These are phyloP conservation scores for Bibio marci DNA, from an alignment of 2,888 invertebrate genomes.

Conservation along the genomic window DNA sequence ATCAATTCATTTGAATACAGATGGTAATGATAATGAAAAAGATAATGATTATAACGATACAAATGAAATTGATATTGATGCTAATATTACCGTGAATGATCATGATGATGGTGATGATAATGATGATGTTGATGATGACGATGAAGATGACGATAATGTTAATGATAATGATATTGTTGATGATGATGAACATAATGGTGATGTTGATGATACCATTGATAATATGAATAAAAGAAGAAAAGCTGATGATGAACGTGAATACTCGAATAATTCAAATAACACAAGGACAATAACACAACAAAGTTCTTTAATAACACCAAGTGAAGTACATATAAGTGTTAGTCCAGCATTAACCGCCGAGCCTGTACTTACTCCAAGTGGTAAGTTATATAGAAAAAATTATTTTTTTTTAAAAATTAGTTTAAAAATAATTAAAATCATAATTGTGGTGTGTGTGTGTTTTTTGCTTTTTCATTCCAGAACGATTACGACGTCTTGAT, in stretches of 20 bases:
- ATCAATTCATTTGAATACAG: not conserved
- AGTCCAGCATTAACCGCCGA: slow-evolving; percentile 58
- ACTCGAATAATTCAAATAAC: slow-evolving; percentile 29
- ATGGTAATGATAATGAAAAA: no score
- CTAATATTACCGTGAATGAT: not conserved
- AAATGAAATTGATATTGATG: not conserved
- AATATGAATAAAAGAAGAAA: slow-evolving; percentile 1
- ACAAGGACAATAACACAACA: slow-evolving; percentile 28
- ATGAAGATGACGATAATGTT: slow-evolving; percentile 15
- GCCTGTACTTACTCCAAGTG: slow-evolving; percentile 56
- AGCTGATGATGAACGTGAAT: slow-evolving; percentile 16
- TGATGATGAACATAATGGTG: slow-evolving; percentile 4
- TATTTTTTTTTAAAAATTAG: no score
- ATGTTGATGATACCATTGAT: slow-evolving; percentile 4
- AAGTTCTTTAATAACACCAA: slow-evolving; percentile 33
- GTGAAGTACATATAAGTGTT: slow-evolving; percentile 55
- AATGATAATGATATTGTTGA: slow-evolving; percentile 8
- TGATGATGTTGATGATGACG: not conserved
- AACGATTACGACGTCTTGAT: slow-evolving; percentile 56
- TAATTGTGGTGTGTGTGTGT: no score
- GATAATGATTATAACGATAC: not conserved
- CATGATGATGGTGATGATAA: not conserved
- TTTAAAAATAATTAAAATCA: no score
- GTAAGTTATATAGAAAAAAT: slow-evolving; percentile 1
- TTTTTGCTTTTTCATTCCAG: no score